Percentiles rank a stretch among this genome's conserved stretches.
Conservation (phyloP, 2,888 invertebrate genomes). For the Malthinus flaveolus region DNA sequence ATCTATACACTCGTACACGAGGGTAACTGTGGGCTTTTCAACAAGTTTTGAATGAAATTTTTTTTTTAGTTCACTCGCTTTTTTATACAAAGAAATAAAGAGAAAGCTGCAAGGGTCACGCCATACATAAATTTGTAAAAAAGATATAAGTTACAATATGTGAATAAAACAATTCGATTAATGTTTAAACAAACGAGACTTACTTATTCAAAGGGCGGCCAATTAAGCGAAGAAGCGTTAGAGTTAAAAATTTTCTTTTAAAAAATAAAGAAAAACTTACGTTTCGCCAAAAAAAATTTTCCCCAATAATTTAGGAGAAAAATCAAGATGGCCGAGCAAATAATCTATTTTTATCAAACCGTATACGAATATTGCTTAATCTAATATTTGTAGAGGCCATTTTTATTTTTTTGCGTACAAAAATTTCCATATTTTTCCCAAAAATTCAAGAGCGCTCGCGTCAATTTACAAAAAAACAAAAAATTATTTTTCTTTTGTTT, state of each 20-base stretch:
- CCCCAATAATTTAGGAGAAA: constrained; percentile 30
- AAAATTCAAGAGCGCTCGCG: too few species aligned
- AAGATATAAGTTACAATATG: constrained; percentile 6
- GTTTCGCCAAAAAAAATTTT: background rate
- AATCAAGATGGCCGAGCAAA: constrained; percentile 54
- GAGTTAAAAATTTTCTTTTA: constrained; percentile 1
- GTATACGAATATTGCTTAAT: constrained; percentile 33
- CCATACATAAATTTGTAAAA: constrained; percentile 13
- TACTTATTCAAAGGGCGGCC: too few species aligned
- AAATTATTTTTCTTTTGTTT: background rate
- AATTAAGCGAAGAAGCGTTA: too few species aligned
- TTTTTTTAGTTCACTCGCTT: background rate
- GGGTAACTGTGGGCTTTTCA: background rate
- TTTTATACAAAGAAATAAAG: constrained; percentile 10
- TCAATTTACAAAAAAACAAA: too few species aligned
- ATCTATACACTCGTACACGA: too few species aligned
- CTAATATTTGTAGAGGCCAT: constrained; percentile 44
- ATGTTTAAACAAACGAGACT: too few species aligned
- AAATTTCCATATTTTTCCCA: background rate
- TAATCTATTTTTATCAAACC: constrained; percentile 52
- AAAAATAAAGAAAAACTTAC: background rate
- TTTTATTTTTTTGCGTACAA: constrained; percentile 24
- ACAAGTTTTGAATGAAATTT: background rate
- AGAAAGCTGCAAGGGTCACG: constrained; percentile 17
- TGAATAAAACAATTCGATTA: background rate